Evolutionary conservation across 2,113 vertebrate genomes (phyloP).

Genomic region (Trogon surrucura): DNA sequence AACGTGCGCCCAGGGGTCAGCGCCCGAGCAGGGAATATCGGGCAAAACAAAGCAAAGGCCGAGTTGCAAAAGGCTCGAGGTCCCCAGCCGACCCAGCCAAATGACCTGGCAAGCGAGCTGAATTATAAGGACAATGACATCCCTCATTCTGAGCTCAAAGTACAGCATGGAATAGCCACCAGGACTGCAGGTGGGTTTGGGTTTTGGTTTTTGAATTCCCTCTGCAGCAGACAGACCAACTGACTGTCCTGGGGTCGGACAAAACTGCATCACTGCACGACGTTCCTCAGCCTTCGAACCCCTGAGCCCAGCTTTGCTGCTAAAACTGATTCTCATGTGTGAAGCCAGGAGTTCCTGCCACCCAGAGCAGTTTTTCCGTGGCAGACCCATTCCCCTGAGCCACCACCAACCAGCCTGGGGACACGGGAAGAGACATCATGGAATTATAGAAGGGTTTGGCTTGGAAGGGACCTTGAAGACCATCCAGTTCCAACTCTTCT

Average conservation of each 20-base stretch:
- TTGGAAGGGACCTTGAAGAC: too few relatives aligned
- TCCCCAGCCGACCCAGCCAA: not conserved
- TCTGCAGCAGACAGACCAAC: not conserved
- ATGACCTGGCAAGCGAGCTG: rapidly evolving
- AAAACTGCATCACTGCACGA: not conserved
- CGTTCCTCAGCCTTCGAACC: not conserved
- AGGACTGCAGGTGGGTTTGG: not conserved
- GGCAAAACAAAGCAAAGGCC: not conserved
- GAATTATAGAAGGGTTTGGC: too few relatives aligned
- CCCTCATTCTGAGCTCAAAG: not conserved
- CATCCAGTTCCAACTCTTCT: too few relatives aligned
- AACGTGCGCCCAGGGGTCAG: rapidly evolving
- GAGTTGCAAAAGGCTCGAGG: not conserved
- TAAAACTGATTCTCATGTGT: rapidly evolving
- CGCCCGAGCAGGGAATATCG: not conserved
- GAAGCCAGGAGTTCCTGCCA: not conserved
- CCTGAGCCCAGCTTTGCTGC: not conserved
- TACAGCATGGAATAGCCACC: not conserved
- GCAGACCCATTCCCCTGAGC: not conserved
- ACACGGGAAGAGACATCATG: not conserved
- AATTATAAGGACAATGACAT: rapidly evolving
- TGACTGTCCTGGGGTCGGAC: rapidly evolving
- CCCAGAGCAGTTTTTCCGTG: rapidly evolving
- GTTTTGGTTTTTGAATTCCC: not conserved
- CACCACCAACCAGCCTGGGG: not conserved